Base-by-base conservation (phyloP, 2,113 vertebrate genomes). In the Sceloporus tristichus region DNA sequence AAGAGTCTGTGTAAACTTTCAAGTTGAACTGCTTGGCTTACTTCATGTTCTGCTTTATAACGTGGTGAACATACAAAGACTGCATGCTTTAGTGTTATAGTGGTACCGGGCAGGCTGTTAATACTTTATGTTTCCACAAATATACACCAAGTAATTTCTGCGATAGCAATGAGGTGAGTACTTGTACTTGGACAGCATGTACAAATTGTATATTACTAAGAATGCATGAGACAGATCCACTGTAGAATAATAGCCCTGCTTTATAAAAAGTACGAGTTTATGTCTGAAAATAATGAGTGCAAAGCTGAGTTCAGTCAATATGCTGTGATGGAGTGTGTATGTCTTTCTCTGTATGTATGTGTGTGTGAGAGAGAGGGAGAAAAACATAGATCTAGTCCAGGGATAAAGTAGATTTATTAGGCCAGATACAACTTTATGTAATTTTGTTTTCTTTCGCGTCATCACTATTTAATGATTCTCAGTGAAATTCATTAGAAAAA, bases 121-220 rank as follows among this genome's bases (percentile, higher is more conserved):
- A 62, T 0, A 0, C 27, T 8, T 0, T 5, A 1, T 11, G 89
- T 40, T 79, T 77, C 79, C 0, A 0, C 80, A 84, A 65, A 54
- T 91, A 76, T 79, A 92, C 89, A 85, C 34, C 56, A 84, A 75
- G 68, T 78, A 88, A 48, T 84, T 80, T 91, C 66, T 90, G 87
- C 79, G 1, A 95, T 96, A 94, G 95, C 95, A 92, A 19, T 79
- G 90, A 93, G 5, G 95, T 96, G 94, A 96, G 95, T 95, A 91
- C 38, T 91, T 80, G 87, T 95, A 91, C 38, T 91, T 80, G 87
- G 84, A 65, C 40, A 53, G 68, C 0, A 62, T 62, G 59, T 62
- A 62, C 59, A 62, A 14, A 62, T 62, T 62, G 59, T 62, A 62
- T 3, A 62, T 0, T 76, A 59, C 48, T 79, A 29, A 59, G 73